Percentiles rank a stretch among this genome's conserved stretches.
Conservation (phyloP, 2,797 vertebrate species). For the Rhinoraja longicauda region DNA sequence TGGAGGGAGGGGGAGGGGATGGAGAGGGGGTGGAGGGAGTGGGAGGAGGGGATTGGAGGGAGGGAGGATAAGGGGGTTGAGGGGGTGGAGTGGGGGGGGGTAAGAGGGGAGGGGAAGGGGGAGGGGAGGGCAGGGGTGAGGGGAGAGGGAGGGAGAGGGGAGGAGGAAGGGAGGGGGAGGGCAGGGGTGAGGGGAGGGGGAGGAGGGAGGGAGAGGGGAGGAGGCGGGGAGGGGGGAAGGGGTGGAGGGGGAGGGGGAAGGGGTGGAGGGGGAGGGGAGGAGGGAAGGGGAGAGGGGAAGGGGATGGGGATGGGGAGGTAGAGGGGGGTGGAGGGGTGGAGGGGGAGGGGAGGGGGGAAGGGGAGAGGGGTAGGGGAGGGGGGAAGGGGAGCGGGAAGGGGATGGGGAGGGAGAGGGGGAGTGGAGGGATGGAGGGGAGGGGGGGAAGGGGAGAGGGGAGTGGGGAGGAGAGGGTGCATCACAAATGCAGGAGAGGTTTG, state of each 20-base stretch:
- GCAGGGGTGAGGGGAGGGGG: neutral
- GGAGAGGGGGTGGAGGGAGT: too few species aligned
- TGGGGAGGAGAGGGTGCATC: conserved; percentile 43
- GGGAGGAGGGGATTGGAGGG: too few species aligned
- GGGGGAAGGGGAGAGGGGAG: conserved; percentile 44
- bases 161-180: too few species aligned
- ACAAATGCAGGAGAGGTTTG: too few species aligned
- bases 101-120: too few species aligned
- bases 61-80: too few species aligned
- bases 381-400: neutral
- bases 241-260: neutral
- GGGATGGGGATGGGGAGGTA: conserved; percentile 39
- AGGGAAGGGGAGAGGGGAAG: conserved; percentile 40
- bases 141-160: too few species aligned
- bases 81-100: too few species aligned
- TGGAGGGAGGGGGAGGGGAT: too few species aligned
- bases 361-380: neutral
- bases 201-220: conserved; percentile 3
- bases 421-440: conserved; percentile 45
- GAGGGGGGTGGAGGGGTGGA: neutral
- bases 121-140: too few species aligned
- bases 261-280: too few species aligned
- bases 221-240: too few species aligned
- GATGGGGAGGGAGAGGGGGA: conserved; percentile 49
- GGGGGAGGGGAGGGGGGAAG: neutral